Base-by-base conservation (phyloP, 2,888 invertebrate genomes). In the Antheraea assamensis region DNA sequence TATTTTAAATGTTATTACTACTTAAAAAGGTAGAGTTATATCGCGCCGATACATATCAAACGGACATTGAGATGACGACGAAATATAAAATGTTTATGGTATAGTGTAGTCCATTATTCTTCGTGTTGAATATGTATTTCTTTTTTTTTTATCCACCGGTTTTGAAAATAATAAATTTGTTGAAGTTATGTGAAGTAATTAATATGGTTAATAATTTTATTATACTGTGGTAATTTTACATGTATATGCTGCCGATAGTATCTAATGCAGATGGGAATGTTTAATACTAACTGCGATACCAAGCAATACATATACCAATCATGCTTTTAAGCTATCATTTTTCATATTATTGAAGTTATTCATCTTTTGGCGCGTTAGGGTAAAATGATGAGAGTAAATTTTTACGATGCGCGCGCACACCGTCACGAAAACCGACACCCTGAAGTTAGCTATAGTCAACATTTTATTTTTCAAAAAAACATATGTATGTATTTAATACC, bases 21-120 rank as follows among this genome's bases (percentile, higher is more conserved):
- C 89, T 89, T 88, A 90, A 90, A 92, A 88, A 84, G 86, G 86
- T 86, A 83, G 81, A 89, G 86, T 89, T 90, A 88, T 89, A 89
- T 81, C 81, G 80, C 87, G 85, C 84, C 88, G 90, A 92, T 92
- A 87, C 88, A 89, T 88, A 92, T 90, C 90, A 88, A 90, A 83
- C 83, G 81, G 83, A 85, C 85, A 83, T 85, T 85, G 84, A 86
- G 86, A 87, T 85, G 85, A 88, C 84, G 84, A 85, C 83, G 80
- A 85, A 85, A 87, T 87, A 87, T 85, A 83, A 82, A 85, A 85
- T 85, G 79, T 84, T 84, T 84, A 85, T 83, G 81, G 78, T 77
- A 80, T 87, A 87, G 86, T 85, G 85, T 83, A 74, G 85, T 30
- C 73, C 73, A 70, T 42, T 27, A 27, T 24, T 58, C 52, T 70